Evolutionary conservation across 2,113 vertebrate genomes (phyloP).

Genomic region (Beaufortia kweichowensis): DNA sequence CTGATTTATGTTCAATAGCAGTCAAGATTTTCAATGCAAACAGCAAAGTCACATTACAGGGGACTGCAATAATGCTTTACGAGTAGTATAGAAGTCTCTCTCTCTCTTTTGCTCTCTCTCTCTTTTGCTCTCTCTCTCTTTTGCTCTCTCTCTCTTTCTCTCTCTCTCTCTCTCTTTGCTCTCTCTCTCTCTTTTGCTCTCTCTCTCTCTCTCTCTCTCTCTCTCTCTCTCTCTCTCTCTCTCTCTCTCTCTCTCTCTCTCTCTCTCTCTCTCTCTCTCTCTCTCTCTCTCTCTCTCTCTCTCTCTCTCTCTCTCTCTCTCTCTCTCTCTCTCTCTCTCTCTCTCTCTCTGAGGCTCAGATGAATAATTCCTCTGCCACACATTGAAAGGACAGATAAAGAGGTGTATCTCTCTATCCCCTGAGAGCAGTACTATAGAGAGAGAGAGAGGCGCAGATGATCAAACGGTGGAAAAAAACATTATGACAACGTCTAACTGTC

Average conservation of each 20-base stretch:
- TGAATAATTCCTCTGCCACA: constrained; percentile 36
- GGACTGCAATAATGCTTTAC: not conserved
- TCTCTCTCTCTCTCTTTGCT: not conserved
- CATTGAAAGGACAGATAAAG: constrained; percentile 36
- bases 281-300: too few relatives aligned
- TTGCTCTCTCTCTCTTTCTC: constrained; percentile 33
- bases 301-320: constrained; percentile 28
- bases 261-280: not conserved
- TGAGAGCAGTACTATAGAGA: not conserved
- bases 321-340: not conserved
- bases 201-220: not conserved
- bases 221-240: constrained; percentile 9
- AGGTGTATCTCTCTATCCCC: constrained; percentile 4
- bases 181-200: not conserved
- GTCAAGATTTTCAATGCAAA: too few relatives aligned
- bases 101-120: not conserved
- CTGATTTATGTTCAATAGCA: too few relatives aligned
- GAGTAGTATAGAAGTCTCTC: too few relatives aligned
- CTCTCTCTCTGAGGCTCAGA: not conserved
- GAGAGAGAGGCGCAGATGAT: not conserved
- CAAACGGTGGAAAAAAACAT: not conserved
- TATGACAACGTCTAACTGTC: constrained; percentile 5
- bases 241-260: constrained; percentile 9
- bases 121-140: not conserved
- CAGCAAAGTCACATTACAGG: not conserved